A percentile compares a stretch with the other conserved stretches of the same genome.
These are phyloP conservation scores for Orchesella cincta DNA, from an alignment of 1,140 invertebrate genomes.

Conservation along the genomic window DNA sequence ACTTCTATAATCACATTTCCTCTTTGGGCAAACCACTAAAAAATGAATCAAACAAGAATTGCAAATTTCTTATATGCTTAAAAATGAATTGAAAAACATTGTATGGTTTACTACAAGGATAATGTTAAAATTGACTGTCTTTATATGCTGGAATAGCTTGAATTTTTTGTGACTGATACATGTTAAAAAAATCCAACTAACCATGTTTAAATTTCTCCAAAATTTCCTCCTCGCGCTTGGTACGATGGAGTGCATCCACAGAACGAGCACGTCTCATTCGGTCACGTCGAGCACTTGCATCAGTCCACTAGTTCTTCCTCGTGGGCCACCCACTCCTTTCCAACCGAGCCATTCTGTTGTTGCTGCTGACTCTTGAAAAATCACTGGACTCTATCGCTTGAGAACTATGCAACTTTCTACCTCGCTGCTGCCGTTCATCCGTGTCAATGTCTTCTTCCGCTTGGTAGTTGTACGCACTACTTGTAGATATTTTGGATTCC, in stretches of 20 bases:
- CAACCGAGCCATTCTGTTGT: too few relatives aligned
- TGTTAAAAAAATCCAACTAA: too few relatives aligned
- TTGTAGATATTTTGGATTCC: conserved; percentile 22
- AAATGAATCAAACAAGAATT: too few relatives aligned
- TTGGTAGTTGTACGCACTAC: conserved; percentile 52
- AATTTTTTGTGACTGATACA: too few relatives aligned
- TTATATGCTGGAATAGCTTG: too few relatives aligned
- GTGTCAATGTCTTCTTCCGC: conserved; percentile 30
- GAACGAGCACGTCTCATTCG: conserved; percentile 79
- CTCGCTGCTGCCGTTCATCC: conserved; percentile 37
- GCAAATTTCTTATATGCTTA: too few relatives aligned
- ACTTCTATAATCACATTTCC: conserved; percentile 57
- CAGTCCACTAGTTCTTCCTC: conserved; percentile 36
- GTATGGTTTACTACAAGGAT: too few relatives aligned
- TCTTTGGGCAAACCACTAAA: conserved; percentile 55
- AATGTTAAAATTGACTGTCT: too few relatives aligned
- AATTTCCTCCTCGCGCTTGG: conserved; percentile 48
- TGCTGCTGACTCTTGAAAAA: not conserved
- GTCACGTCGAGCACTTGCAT: conserved; percentile 58
- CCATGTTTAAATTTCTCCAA: conserved; percentile 48
- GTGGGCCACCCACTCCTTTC: not conserved
- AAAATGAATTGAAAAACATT: too few relatives aligned
- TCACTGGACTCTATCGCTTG: not conserved
- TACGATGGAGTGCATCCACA: conserved; percentile 70
- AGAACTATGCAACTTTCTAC: not conserved